Evolutionary conservation across 2,797 vertebrate species (phyloP).

Genomic region (Pteropus rufus): DNA sequence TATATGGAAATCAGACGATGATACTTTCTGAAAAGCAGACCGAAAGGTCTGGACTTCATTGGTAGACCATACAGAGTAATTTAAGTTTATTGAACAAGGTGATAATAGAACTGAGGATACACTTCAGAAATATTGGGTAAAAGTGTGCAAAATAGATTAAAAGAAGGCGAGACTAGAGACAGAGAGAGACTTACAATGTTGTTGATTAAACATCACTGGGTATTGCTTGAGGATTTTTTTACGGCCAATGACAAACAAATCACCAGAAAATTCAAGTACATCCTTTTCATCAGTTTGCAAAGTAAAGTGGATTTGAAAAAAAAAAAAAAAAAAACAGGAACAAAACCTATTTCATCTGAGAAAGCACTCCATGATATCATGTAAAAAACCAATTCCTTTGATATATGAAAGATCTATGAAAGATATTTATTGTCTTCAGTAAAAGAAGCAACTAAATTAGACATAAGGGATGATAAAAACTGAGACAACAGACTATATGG

Average conservation of each 20-base stretch:
- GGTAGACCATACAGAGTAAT: neutral
- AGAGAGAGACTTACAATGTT: neutral
- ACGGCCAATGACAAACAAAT: neutral
- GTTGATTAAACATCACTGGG: neutral
- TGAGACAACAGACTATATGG: neutral
- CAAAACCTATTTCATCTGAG: neutral
- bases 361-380: neutral
- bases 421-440: neutral
- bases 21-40: neutral
- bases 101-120: neutral
- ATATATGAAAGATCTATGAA: neutral
- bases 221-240: neutral
- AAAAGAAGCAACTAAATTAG: constrained; percentile 26
- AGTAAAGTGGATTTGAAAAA: neutral
- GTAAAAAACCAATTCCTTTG: neutral
- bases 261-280: neutral
- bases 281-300: neutral
- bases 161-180: neutral
- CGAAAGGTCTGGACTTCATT: neutral
- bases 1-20: neutral
- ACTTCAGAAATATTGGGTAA: constrained; percentile 28
- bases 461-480: neutral
- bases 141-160: neutral
- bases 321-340: neutral
- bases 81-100: constrained; percentile 1